Evolutionary conservation across 2,113 vertebrate species (phyloP).

Genomic region (Leptodactylus fuscus): DNA sequence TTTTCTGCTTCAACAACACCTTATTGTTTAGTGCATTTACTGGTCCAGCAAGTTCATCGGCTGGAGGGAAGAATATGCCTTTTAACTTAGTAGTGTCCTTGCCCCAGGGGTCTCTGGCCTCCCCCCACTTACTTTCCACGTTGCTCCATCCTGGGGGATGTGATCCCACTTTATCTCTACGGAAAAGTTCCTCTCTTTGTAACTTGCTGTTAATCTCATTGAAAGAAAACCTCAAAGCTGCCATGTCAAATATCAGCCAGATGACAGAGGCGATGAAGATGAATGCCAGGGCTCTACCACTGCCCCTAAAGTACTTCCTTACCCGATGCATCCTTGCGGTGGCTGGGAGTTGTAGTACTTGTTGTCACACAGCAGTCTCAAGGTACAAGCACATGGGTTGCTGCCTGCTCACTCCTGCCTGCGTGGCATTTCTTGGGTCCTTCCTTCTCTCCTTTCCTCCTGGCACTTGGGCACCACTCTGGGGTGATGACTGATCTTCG

Average conservation of each 20-base stretch:
- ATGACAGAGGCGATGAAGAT: slow-evolving; percentile 88
- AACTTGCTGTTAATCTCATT: slow-evolving; percentile 77
- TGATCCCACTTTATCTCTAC: slow-evolving; percentile 65
- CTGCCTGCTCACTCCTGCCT: slow-evolving; percentile 67
- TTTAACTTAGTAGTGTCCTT: slow-evolving; percentile 20
- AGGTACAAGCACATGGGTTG: slow-evolving; percentile 58
- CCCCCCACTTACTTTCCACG: slow-evolving; percentile 29
- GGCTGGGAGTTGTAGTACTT: slow-evolving; percentile 33
- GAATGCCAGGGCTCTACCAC: slow-evolving; percentile 84
- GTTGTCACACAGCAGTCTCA: slow-evolving; percentile 20
- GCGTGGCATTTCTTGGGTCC: slow-evolving; percentile 71
- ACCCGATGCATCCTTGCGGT: slow-evolving; percentile 73
- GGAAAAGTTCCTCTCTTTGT: slow-evolving; percentile 70
- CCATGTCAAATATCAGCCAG: slow-evolving; percentile 94
- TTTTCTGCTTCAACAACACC: neutral
- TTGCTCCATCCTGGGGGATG: slow-evolving; percentile 53
- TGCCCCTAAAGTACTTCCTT: slow-evolving; percentile 84
- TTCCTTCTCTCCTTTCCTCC: slow-evolving; percentile 31
- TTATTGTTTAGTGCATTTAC: neutral
- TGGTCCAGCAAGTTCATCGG: neutral
- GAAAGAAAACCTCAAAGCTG: slow-evolving; percentile 86
- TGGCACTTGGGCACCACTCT: slow-evolving; percentile 2
- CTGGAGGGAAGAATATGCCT: slow-evolving; percentile 35
- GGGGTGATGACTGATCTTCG: neutral
- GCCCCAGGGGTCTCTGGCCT: neutral